Evolutionary conservation across 2,888 invertebrate genomes (phyloP).

Genomic region (Acanthosepion lycidas): DNA sequence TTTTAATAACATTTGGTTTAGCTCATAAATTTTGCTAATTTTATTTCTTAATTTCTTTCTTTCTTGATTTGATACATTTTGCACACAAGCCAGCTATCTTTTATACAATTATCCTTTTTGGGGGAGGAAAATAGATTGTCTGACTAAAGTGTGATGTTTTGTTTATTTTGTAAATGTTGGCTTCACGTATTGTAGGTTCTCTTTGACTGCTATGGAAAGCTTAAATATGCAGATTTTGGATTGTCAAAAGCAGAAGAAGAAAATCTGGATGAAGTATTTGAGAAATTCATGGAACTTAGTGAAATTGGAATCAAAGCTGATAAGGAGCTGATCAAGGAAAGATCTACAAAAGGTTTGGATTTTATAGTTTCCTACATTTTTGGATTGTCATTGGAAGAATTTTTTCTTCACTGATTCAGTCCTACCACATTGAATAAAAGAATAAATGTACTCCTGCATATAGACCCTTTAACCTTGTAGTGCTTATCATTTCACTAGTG

Average conservation of each 20-base stretch:
- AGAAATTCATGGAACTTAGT: constrained; percentile 71
- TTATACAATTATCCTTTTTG: too few relatives aligned
- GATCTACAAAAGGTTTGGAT: constrained; percentile 61
- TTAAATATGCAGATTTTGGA: constrained; percentile 75
- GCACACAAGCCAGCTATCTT: too few relatives aligned
- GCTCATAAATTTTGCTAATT: too few relatives aligned
- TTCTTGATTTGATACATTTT: too few relatives aligned
- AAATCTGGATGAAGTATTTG: constrained; percentile 72
- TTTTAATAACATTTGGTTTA: too few relatives aligned
- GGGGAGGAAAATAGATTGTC: too few relatives aligned
- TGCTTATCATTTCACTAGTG: too few relatives aligned
- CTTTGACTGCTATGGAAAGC: constrained; percentile 72
- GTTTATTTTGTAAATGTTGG: constrained; percentile 36
- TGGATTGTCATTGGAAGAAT: background rate
- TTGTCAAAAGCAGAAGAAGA: constrained; percentile 74
- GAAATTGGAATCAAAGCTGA: constrained; percentile 62
- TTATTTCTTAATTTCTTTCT: too few relatives aligned
- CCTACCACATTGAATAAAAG: too few relatives aligned
- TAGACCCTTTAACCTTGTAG: too few relatives aligned
- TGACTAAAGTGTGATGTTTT: too few relatives aligned
- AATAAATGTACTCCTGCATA: too few relatives aligned
- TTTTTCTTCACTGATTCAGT: background rate
- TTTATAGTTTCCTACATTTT: background rate
- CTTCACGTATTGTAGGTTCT: constrained; percentile 65
- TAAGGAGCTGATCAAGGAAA: constrained; percentile 53